Conservation (phyloP, 1,140 invertebrate species). For the Drosophila albomicans region DNA sequence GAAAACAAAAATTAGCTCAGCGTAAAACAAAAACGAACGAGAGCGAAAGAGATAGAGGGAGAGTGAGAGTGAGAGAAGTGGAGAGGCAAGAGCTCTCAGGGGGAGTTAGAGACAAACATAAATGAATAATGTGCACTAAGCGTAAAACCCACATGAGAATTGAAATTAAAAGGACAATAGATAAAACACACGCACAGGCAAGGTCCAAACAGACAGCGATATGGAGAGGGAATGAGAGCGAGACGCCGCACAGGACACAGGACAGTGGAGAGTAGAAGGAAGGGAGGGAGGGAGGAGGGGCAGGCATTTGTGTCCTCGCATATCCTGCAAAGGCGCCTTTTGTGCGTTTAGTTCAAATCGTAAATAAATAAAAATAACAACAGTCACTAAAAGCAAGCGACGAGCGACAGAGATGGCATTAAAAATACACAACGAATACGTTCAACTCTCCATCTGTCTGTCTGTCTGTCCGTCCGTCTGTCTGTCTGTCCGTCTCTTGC, state of each 20-base stretch:
- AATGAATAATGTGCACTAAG: constrained; percentile 78
- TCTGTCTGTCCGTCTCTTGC: constrained; percentile 9
- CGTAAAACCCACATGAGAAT: constrained; percentile 76
- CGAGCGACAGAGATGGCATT: background rate
- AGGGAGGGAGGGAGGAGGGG: background rate
- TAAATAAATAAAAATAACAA: constrained; percentile 64
- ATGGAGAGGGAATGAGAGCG: background rate
- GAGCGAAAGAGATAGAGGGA: background rate
- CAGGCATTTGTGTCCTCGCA: constrained; percentile 36
- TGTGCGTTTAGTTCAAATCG: constrained; percentile 54
- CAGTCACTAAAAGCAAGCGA: constrained; percentile 41
- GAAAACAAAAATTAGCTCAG: constrained; percentile 55
- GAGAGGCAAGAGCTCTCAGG: background rate
- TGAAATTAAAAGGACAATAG: constrained; percentile 79
- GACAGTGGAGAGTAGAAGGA: background rate
- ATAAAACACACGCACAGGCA: constrained; percentile 67
- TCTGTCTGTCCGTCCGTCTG: background rate
- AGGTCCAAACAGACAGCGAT: background rate
- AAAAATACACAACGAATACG: constrained; percentile 25
- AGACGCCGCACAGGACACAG: background rate
- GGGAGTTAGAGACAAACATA: constrained; percentile 44
- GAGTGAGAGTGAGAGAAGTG: too few relatives aligned
- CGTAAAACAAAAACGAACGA: constrained; percentile 47
- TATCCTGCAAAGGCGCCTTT: constrained; percentile 33
- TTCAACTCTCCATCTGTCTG: background rate